phyloP scores from a whole-genome alignment of 1,140 invertebrate species.

The Drosophila chauvacae region DNA sequence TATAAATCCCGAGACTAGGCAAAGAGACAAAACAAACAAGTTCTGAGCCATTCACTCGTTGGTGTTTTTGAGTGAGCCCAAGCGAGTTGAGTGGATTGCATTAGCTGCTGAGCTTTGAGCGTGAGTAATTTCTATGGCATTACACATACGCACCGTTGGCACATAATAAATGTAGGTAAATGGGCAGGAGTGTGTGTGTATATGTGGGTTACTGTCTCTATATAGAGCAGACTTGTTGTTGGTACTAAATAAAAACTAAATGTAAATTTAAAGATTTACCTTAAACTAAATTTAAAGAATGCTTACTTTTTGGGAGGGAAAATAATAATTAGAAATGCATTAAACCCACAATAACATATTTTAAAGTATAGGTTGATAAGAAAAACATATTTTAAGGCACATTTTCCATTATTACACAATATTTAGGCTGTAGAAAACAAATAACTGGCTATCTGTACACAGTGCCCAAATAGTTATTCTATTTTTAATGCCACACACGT shows the following conservation, averaged over 20 bases:
- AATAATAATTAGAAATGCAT: background rate
- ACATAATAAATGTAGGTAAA: constrained; percentile 74
- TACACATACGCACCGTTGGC: constrained; percentile 73
- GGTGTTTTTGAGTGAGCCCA: constrained; percentile 22
- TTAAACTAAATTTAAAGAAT: background rate
- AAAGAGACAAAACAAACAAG: constrained; percentile 34
- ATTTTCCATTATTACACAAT: background rate
- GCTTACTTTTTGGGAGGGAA: background rate
- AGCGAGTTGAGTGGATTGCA: constrained; percentile 61
- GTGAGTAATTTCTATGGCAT: constrained; percentile 63
- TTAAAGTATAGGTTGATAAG: too few relatives aligned
- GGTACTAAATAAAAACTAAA: constrained; percentile 14
- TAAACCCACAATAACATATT: background rate
- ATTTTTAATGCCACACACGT: constrained; percentile 39
- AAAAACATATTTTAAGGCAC: background rate
- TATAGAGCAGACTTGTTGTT: constrained; percentile 76
- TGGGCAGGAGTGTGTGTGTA: constrained; percentile 37
- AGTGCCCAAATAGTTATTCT: background rate
- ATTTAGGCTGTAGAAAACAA: background rate
- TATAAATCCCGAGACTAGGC: background rate
- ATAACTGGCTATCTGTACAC: background rate
- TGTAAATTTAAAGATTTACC: background rate
- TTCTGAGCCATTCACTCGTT: constrained; percentile 14
- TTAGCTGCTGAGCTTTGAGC: constrained; percentile 63
- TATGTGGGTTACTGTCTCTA: constrained; percentile 40